Evolutionary conservation across 2,888 invertebrate genomes (phyloP), one percentile per base, ranked within the genome.

Genomic region (Agrilus biguttatus): DNA sequence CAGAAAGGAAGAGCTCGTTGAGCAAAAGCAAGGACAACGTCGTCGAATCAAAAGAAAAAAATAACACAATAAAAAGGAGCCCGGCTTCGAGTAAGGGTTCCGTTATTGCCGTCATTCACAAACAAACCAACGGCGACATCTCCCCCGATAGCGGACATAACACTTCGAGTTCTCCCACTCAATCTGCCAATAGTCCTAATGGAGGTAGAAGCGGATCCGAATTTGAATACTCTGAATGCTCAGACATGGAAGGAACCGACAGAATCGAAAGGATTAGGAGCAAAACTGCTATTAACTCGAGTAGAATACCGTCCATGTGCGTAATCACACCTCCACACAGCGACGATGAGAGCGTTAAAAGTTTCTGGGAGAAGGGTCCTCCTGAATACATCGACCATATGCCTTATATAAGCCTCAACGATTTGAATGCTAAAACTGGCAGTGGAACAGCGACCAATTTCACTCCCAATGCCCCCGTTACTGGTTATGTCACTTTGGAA

Each of bases 221-320:
- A 61, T 78, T 84, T 61, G 88, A 89, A 59, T 84, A 81, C 61
- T 87, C 87, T 1, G 89, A 89, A 66, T 83, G 85, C 36, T 87
- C 88, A 1, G 88, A 89, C 61, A 70, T 88, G 51, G 88, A 88
- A 68, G 87, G 86, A n/a, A 78, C 85, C 21, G 89, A 89, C 59
- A 73, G 89, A 56, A 83, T 86, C 54, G 89, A 90, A 65, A 72
- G 89, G 52, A 84, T 90, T 49, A 71, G 87, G 47, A 80, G 81
- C 36, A 91, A 90, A 67, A 91, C 90, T 0, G 82, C 84, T 2
- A 85, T 91, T 36, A 87, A 83, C 57, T 83, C 85, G 41, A 85
- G 85, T 53, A 74, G 90, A 52, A 91, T 91, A 58, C 91, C 91
- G 1, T 89, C 90, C 5, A 85, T 91, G 82, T 91, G 90, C 64